Base-by-base conservation (phyloP, 35 echinoderm and acorn worm species). In the Hemicentrotus pulcherrimus region DNA sequence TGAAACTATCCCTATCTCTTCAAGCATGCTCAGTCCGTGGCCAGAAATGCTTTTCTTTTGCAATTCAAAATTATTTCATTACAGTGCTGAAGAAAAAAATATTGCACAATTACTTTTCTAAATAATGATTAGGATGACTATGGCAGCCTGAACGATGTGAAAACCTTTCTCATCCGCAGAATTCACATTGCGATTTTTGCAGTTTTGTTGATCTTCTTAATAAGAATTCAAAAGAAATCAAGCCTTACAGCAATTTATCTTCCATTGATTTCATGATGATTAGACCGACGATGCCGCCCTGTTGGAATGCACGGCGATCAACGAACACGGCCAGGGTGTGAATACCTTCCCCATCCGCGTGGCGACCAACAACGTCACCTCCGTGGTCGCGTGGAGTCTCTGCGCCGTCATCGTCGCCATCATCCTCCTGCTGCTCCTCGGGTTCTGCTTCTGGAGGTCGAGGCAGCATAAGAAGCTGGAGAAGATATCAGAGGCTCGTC, bases 371-470 rank as follows among this genome's bases (percentile, higher is more conserved):
- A 58, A 93, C 91, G 16, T 58, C 91, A 55, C 91, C 47, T 32
- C 91, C 91, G n/a, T 93, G 47, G 30, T 93, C 46, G 91, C 91
- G 14, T 47, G 32, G 46, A 93, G 32, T n/a, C 91, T 93, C 46
- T 93, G 91, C 91, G 45, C 91, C 91, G 28, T 93, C 91, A 93
- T 93, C 91, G 48, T 93, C 48, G 91, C 91, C 46, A 93, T 93
- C 91, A 93, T 93, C 46, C 10, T 93, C 91, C 0, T 93, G n/a
- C 91, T 93, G 30, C 45, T 93, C 46, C 10, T 93, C 91, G 48
- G 47, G 3, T 93, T 93, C 91, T 93, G 0, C 47, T 93, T 22
- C 91, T 93, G 91, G 91, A 32, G 91, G 28, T 47, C 91, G 91
- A 32, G 30, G 91, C 91, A 93, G 48, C 45, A 58, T 13, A 47